Evolutionary conservation across 2,797 vertebrate species (phyloP), one percentile per base, ranked within the genome.

Genomic region (Gymnothorax javanicus): DNA sequence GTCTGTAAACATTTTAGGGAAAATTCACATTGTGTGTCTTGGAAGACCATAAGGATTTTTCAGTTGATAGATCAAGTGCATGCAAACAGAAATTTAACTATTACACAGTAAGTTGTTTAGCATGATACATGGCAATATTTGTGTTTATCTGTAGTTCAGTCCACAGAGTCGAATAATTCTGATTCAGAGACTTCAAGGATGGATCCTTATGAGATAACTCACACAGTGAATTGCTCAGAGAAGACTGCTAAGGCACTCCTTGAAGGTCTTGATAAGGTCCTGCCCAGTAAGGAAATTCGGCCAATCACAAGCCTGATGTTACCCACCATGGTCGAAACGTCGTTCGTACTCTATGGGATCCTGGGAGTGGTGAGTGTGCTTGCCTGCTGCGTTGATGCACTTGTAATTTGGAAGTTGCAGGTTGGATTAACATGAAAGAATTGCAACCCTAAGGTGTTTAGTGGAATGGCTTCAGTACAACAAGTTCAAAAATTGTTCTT

Each of bases 301-400:
- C 95, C 94, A 0, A 93, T 94, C 8, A 17, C 87, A 75, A 91
- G 90, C 89, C 73, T 90, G 7, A 84, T 59, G 1, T 92, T 92
- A 6, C 3, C 58, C 52, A 95, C 91, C 54, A 91, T 89, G 2
- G 64, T 96, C 90, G 91, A 6, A 85, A 84, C 86, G 1, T 87
- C n/a, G 84, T 95, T 96, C 91, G 94, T 89, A 57, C 50, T 96
- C 85, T 96, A 95, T 62, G 95, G 93, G 33, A 95, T 95, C 15
- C 89, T 96, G 8, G 94, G 95, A 89, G 95, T 95, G 94, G 94
- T 96, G 89, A 67, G 94, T 93, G 85, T 58, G 25, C 25, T 59
- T 71, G 25, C 9, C 23, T 11, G n/a, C 25, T 3, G 25, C 69
- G 0, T 3, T 7, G 62, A 7, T 67, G 62, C 23, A 15, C 62